Evolutionary conservation across 2,888 invertebrate genomes (phyloP), one percentile per base, ranked within the genome.

Genomic region (Papilio protenor): DNA sequence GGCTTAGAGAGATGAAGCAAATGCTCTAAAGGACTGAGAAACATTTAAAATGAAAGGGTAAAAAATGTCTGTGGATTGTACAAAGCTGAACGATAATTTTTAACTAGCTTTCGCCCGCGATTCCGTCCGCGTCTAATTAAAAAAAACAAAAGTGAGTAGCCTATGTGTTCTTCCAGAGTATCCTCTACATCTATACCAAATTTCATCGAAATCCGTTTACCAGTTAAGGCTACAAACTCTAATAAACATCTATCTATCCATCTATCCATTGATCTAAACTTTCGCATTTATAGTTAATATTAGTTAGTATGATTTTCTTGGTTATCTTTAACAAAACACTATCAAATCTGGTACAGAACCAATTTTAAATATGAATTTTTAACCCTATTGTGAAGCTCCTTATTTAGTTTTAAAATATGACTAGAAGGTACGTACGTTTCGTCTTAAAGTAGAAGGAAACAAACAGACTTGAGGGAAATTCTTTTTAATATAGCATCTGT

Each of bases 401-500:
- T 14, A 14, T 49, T 14, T 49, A 49, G 14, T 16, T 16, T 8
- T 6, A 52, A 52, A 52, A 16, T 52, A 16, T 16, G 16, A 52
- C 18, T 1, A 55, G 8, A n/a, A 8, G 8, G 1, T 21, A 16
- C 11, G 23, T 21, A 11, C 40, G 40, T 14, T 66, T 10, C 64
- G n/a, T 66, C 64, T 66, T 66, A 66, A 18, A 66, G 33, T 66
- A 40, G 33, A 66, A 66, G 40, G 64, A 66, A 66, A n/a, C 33
- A 64, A 64, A 61, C 59, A 61, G 16, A 12, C 21, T 21, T 40
- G 66, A 45, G 12, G 66, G 40, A 75, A 33, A 45, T 66, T 49
- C 52, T 71, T 47, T 76, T 76, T 71, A 76, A 76, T 76, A 70
- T 76, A 12, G 57, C 18, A 47, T 70, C 70, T n/a, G 59, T 49